Evolutionary conservation across 2,888 invertebrate species (phyloP), one percentile per base, ranked within the genome.

Genomic region (Melanotus villosus): DNA sequence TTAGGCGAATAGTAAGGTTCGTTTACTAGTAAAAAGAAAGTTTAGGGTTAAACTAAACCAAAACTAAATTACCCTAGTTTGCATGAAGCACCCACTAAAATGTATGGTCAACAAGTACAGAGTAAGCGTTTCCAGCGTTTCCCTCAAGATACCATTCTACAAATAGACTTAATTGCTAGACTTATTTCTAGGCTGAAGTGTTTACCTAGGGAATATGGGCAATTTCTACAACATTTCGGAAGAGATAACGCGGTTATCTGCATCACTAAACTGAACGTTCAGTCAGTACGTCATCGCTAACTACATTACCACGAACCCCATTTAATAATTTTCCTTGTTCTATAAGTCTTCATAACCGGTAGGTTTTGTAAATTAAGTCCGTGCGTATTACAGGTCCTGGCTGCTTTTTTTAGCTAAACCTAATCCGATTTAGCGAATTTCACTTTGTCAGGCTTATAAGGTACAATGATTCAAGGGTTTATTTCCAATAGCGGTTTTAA

Each of bases 281-380:
- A 34, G 34, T 36, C 34, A 36, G 56, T 56, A 30, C 52, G 52
- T 52, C 52, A 52, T 14, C 18, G 26, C 52, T 52, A 56, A 56
- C 56, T 56, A 56, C 16, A 36, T 36, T 56, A 56, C 19, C 34
- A 56, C 14, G 56, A 56, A 30, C 34, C 41, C 52, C 50, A 56
- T 56, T 56, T 56, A 56, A n/a, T n/a, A n/a, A 56, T 56, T 56
- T 56, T 56, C 56, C 56, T 19, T 36, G 56, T 56, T 56, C 56
- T 36, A 34, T 56, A 34, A 34, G 19, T 56, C 36, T 56, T 56
- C 36, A 56, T 56, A 34, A 1, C 14, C 30, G n/a, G 5, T 1
- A 16, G n/a, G 16, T 19, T 19, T 56, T 32, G 34, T 19, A 34
- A 56, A 34, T 34, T 19, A 18, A 56, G 30, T 54, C 19, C 56